Base-by-base conservation (phyloP, 2,113 vertebrate species). In the Eupsittula cactorum region DNA sequence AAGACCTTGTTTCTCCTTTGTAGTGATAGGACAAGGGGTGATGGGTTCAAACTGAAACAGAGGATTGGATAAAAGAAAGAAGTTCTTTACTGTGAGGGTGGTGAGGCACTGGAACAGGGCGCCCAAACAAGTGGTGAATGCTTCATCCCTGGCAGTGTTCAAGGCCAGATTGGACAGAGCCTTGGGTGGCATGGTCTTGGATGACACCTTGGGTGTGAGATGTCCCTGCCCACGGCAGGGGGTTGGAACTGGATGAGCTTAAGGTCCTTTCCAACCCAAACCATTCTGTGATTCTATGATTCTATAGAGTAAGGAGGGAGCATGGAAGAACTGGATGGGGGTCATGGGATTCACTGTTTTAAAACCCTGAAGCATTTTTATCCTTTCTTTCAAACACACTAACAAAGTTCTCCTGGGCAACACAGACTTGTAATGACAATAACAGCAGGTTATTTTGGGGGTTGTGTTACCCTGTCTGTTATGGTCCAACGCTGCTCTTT, bases 341-440 rank as follows among this genome's bases (percentile, higher is more conserved):
- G 35, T 16, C 0, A 0, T 47, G 24, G 25, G 20, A 12, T 81
- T 83, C 37, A 21, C 3, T 13, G 81, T 35, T 69, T 67, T 49
- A 24, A 85, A 88, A 33, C 4, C 20, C 37, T 14, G 25, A 89
- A 20, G 46, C 10, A 9, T 4, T 92, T 65, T 81, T 57, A 16
- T 29, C 5, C 1, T 14, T 9, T 8, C 7, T 83, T 65, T 67
- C 33, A 35, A 59, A 27, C 16, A 24, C 12, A 23, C 29, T 63
- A 28, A 24, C 17, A 29, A 87, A 11, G 37, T 13, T 50, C n/a
- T 86, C 42, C 46, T 2, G 2, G 17, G 31, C 29, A 69, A 24
- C 21, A 24, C 0, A 2, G 41, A 42, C 2, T 53, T 33, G 10
- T 18, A 68, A 27, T 1, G 29, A 10, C 41, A 33, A 1, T 3